Base-by-base conservation (phyloP, 1,140 invertebrate genomes). In the Calephelis nemesis region DNA sequence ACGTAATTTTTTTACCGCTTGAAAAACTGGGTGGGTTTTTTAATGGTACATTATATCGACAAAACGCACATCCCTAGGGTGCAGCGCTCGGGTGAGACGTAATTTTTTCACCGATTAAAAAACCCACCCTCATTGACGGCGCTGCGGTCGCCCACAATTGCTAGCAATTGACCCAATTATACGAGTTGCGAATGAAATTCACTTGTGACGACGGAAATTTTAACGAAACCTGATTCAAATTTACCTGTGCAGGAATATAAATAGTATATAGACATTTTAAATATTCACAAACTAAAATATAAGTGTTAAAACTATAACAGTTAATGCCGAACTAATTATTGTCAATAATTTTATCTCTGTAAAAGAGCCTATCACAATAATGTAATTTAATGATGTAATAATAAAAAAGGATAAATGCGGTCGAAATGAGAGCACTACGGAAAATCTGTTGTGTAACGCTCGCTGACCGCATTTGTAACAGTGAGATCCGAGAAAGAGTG, bases 111-210 rank as follows among this genome's bases (percentile, higher is more conserved):
- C 48, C 60, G 39, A 65, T 63, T 30, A 63, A 67, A 67, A 69
- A 66, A 47, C 48, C 58, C 48, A 72, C 67, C 64, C 71, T 72
- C 71, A 68, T 68, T 72, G 48, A 42, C 48, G 47, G 60, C 62
- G 60, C 66, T 64, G 63, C 58, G 52, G 67, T 66, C 60, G 30
- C 60, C 66, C 67, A 52, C 67, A 62, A 72, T 69, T 72, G 65
- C 68, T 72, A 58, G 49, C 64, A 72, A 72, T 69, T 72, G 67
- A 72, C 71, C 71, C 66, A 69, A 72, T 72, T 72, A 69, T 68
- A 30, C 62, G 47, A 64, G 71, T 72, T 63, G 71, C 49, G 52
- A 62, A 68, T 52, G 63, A 72, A 72, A 72, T 68, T 72, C 65
- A 66, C 54, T 72, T 72, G 65, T 69, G 58, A 40, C 58, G 58